Evolutionary conservation across 2,797 vertebrate genomes (phyloP).

Genomic region (Phalanger gymnotis): DNA sequence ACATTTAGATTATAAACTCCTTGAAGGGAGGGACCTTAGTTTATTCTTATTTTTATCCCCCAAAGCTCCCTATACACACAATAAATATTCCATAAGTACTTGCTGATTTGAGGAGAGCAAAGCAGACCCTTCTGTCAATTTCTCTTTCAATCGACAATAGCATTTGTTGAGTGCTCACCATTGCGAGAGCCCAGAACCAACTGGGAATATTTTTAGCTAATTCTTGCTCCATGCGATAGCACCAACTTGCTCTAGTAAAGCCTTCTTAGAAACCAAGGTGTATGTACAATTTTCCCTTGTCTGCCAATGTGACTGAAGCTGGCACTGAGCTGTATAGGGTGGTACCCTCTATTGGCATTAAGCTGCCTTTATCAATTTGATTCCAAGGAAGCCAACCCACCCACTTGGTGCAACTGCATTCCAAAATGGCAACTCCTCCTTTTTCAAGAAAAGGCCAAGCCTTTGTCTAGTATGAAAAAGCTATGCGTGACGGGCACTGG

Average conservation of each 20-base stretch:
- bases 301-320: neutral
- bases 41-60: neutral
- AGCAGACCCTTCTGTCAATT: neutral
- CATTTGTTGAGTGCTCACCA: neutral
- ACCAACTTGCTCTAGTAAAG: neutral
- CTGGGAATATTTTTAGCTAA: neutral
- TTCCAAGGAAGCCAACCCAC: conserved; percentile 6
- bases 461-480: neutral
- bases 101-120: neutral
- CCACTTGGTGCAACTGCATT: neutral
- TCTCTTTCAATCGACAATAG: neutral
- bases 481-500: neutral
- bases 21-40: neutral
- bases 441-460: neutral
- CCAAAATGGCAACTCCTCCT: conserved; percentile 9
- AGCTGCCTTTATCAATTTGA: neutral
- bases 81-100: neutral
- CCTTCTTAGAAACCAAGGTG: neutral
- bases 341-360: neutral
- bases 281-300: neutral
- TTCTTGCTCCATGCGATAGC: neutral
- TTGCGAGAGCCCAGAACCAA: neutral
- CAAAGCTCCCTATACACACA: neutral
- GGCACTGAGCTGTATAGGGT: neutral
- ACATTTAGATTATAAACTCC: neutral